phyloP scores from a whole-genome alignment of 2,113 vertebrate genomes.

The Scophthalmus maximus region DNA sequence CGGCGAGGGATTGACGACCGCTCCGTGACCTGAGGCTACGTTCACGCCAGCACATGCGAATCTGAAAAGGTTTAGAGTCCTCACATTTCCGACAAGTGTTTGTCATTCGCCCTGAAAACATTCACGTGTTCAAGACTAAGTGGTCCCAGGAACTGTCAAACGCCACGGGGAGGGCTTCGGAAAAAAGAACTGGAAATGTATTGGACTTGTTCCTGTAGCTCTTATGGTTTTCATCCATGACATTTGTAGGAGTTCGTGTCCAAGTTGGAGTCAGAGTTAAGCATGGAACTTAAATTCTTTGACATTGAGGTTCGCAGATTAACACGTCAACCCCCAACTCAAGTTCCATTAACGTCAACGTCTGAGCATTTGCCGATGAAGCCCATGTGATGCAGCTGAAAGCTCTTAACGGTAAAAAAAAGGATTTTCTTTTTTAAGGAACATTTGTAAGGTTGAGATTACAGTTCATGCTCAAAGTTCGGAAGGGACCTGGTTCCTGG shows the following conservation, averaged over 20 bases:
- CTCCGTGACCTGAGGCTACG: slow-evolving; percentile 17
- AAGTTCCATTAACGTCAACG: neutral
- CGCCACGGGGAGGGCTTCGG: neutral
- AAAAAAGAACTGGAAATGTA: neutral
- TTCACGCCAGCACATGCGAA: slow-evolving; percentile 6
- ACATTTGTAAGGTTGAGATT: no score
- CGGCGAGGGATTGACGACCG: slow-evolving; percentile 43
- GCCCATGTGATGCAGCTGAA: neutral
- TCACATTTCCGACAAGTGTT: slow-evolving; percentile 2
- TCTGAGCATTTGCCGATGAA: neutral
- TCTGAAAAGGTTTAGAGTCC: slow-evolving; percentile 17
- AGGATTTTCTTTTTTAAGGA: neutral
- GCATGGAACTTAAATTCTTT: slow-evolving; percentile 2
- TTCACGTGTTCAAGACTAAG: neutral
- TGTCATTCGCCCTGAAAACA: neutral
- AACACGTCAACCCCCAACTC: neutral
- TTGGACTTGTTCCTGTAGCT: neutral
- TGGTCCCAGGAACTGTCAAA: neutral
- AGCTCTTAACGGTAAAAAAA: neutral
- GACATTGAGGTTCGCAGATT: neutral
- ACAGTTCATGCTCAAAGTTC: no score
- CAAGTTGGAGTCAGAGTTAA: neutral
- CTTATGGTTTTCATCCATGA: neutral
- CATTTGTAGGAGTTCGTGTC: neutral
- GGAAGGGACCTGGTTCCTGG: no score